Conservation (phyloP, 2,888 invertebrate species). For the Carcina quercana region DNA sequence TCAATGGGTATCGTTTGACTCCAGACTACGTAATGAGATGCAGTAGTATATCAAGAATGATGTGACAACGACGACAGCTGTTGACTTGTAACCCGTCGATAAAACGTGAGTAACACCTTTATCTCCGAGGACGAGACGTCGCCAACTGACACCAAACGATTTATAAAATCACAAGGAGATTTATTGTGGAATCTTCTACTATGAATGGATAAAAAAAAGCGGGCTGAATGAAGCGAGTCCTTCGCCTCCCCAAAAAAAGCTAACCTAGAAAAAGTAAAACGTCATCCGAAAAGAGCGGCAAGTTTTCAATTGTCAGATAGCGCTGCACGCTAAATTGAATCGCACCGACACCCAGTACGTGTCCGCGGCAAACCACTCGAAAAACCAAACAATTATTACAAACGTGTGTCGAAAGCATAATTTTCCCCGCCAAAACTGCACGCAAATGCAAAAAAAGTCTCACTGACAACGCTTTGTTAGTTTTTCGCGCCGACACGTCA, state of each 20-base stretch:
- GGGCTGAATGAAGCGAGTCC: no score
- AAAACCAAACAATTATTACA: constrained; percentile 72
- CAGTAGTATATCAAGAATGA: not conserved
- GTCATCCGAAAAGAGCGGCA: no score
- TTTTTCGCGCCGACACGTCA: constrained; percentile 57
- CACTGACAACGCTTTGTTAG: constrained; percentile 47
- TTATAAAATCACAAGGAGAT: not conserved
- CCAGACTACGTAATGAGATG: not conserved
- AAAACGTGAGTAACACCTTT: constrained; percentile 2
- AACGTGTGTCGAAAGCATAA: constrained; percentile 67
- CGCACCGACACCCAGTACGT: constrained; percentile 44
- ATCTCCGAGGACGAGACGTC: constrained; percentile 4
- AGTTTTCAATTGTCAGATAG: not conserved
- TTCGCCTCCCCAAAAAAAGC: no score
- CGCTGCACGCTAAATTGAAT: constrained; percentile 64
- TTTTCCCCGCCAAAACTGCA: constrained; percentile 52
- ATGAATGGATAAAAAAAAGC: no score
- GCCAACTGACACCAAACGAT: constrained; percentile 6
- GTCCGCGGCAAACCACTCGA: constrained; percentile 37
- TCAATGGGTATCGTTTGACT: no score
- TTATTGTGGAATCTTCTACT: no score
- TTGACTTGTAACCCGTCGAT: constrained; percentile 4
- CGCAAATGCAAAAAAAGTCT: constrained; percentile 44
- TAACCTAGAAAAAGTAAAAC: no score
- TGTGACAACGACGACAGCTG: not conserved